A percentile compares a stretch with the other conserved stretches of the same genome.
Conservation (phyloP, 2,797 vertebrate species). For the Cynodonichthys magdalenae region DNA sequence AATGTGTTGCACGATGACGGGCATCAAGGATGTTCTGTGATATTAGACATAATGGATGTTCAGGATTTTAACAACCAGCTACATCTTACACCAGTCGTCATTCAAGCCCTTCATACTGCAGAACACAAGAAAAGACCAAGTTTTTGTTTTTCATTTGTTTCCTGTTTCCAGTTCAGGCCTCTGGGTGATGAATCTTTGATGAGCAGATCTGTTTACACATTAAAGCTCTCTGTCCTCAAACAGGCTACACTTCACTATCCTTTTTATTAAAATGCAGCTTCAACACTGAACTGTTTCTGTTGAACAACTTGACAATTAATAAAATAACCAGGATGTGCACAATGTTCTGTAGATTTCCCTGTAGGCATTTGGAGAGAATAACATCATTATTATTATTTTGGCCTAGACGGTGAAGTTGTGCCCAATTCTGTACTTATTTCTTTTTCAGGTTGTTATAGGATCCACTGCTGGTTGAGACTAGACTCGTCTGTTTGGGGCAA, state of each 20-base stretch:
- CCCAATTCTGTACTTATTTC: background rate
- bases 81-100: slow-evolving; percentile 10
- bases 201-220: slow-evolving; percentile 56
- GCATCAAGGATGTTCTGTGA: slow-evolving; percentile 28
- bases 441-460: slow-evolving; percentile 5
- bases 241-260: slow-evolving; percentile 14
- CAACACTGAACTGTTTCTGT: background rate
- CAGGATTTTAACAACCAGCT: slow-evolving; percentile 2
- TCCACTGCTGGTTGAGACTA: slow-evolving; percentile 1
- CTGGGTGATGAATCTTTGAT: slow-evolving; percentile 60
- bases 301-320: slow-evolving; percentile 11
- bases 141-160: slow-evolving; percentile 6
- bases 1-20: slow-evolving; percentile 52
- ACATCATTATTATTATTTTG: background rate
- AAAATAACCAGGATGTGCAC: background rate
- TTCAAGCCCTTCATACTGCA: slow-evolving; percentile 38
- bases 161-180: slow-evolving; percentile 43
- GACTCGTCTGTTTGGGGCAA: slow-evolving; percentile 16
- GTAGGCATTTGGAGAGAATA: background rate
- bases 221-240: slow-evolving; percentile 21
- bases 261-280: slow-evolving; percentile 12
- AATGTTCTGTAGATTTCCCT: background rate
- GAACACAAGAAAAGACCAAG: slow-evolving; percentile 35
- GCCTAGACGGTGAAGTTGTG: background rate
- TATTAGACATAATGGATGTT: slow-evolving; percentile 20